A percentile compares a stretch with the other conserved stretches of the same genome.
Conservation (phyloP, 2,797 vertebrate genomes). For the Cryptoblepharus egeriae region DNA sequence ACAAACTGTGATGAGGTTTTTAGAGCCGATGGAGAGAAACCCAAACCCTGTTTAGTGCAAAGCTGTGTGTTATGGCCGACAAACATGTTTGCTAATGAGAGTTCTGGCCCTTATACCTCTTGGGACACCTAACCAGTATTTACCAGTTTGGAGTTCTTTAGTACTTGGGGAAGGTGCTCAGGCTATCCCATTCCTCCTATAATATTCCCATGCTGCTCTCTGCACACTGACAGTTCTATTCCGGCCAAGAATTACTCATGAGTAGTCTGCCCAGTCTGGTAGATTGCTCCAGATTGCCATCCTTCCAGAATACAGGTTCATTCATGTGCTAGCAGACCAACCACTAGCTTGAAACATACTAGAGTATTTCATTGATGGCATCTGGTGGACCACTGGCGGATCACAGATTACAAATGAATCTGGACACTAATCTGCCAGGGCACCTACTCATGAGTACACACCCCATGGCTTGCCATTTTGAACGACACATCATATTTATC, state of each 20-base stretch:
- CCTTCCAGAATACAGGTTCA: too few species aligned
- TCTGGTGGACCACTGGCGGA: too few species aligned
- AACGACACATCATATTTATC: too few species aligned
- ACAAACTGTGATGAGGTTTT: conserved; percentile 29
- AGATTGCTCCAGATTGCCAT: neutral
- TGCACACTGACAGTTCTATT: too few species aligned
- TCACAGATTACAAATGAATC: too few species aligned
- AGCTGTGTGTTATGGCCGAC: neutral
- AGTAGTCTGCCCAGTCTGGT: neutral
- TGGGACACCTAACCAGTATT: neutral
- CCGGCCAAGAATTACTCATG: neutral
- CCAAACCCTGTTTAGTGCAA: neutral
- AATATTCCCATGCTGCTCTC: neutral
- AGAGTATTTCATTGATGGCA: neutral
- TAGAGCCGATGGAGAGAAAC: neutral
- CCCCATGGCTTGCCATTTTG: too few species aligned
- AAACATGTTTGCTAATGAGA: too few species aligned
- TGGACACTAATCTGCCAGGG: too few species aligned
- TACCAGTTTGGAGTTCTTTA: neutral
- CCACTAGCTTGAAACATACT: neutral
- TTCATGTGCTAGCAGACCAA: too few species aligned
- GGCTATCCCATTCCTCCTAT: neutral
- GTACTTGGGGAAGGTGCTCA: neutral
- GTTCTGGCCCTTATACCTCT: neutral
- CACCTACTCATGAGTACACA: neutral